These are phyloP conservation scores for Psittacus erithacus DNA, from an alignment of 2,113 vertebrate species.

Conservation along the genomic window DNA sequence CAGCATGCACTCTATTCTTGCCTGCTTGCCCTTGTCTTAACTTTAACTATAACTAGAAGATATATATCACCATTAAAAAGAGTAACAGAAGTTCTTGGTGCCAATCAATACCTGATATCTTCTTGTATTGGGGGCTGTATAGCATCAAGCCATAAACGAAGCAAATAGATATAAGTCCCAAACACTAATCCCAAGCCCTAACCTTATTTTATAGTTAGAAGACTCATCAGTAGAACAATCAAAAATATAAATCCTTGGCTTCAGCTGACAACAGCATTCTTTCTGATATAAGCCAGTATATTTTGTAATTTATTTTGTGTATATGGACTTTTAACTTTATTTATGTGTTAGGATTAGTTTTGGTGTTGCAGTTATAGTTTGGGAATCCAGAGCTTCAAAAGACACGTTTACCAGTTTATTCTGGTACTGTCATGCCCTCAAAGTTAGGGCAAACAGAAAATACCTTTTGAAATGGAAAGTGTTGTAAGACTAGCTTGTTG, in stretches of 20 bases:
- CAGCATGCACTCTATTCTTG: neutral
- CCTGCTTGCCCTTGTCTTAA: neutral
- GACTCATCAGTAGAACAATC: neutral
- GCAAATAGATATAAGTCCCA: neutral
- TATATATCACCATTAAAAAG: conserved; percentile 15
- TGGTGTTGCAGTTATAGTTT: neutral
- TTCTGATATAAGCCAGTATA: neutral
- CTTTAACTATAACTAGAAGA: conserved; percentile 24
- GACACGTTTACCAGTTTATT: neutral
- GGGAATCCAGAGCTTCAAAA: neutral
- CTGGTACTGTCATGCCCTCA: neutral
- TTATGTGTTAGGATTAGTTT: neutral
- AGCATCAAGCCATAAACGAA: neutral
- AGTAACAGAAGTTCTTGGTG: conserved; percentile 15
- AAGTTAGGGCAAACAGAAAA: neutral
- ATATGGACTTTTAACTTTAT: neutral
- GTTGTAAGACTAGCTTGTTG: neutral
- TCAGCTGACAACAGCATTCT: neutral
- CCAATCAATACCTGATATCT: conserved; percentile 24
- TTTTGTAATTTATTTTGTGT: neutral
- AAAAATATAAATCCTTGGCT: neutral
- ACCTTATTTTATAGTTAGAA: conserved; percentile 11
- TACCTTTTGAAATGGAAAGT: neutral
- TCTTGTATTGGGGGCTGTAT: neutral
- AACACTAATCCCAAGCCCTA: neutral